A percentile compares a stretch with the other conserved stretches of the same genome.
Evolutionary conservation across 2,797 vertebrate genomes (phyloP).

Genomic region (Bryconaethiops microstoma): DNA sequence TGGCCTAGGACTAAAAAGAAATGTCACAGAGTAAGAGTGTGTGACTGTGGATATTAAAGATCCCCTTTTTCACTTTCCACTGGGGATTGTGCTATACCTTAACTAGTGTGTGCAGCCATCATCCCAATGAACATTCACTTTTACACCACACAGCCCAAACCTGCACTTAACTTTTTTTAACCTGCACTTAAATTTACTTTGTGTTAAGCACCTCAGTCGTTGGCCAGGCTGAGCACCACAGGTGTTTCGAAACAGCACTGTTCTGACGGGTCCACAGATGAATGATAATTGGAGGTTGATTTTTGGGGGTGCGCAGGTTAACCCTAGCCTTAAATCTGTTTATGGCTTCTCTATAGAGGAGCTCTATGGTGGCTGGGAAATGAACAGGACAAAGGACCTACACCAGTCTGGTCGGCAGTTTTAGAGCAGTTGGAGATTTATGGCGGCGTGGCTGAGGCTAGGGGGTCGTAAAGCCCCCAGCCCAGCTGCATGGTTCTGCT

Average conservation of each 20-base stretch:
- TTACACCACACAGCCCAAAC: background rate
- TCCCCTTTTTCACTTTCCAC: background rate
- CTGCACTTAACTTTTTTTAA: constrained; percentile 34
- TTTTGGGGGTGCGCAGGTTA: constrained; percentile 31
- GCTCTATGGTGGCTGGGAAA: constrained; percentile 66
- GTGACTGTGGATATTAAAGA: too few relatives aligned
- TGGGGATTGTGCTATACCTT: background rate
- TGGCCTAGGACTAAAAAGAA: too few relatives aligned
- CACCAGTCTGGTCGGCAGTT: constrained; percentile 63
- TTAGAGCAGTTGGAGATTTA: constrained; percentile 68
- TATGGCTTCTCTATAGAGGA: constrained; percentile 66
- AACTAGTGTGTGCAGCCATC: background rate
- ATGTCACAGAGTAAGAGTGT: too few relatives aligned
- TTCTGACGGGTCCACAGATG: constrained; percentile 29
- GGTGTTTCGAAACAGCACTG: constrained; percentile 29
- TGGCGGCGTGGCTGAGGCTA: constrained; percentile 48
- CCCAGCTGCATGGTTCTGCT: constrained; percentile 73
- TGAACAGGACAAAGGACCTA: constrained; percentile 68
- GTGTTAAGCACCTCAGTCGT: constrained; percentile 33
- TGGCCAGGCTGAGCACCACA: constrained; percentile 37
- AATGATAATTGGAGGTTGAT: constrained; percentile 55
- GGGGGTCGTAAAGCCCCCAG: constrained; percentile 69
- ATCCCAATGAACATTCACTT: background rate
- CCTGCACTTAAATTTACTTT: constrained; percentile 39
- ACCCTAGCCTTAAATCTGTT: constrained; percentile 63